These are phyloP conservation scores for Drosophila monieri DNA, from an alignment of 2,888 invertebrate genomes.

Conservation along the genomic window DNA sequence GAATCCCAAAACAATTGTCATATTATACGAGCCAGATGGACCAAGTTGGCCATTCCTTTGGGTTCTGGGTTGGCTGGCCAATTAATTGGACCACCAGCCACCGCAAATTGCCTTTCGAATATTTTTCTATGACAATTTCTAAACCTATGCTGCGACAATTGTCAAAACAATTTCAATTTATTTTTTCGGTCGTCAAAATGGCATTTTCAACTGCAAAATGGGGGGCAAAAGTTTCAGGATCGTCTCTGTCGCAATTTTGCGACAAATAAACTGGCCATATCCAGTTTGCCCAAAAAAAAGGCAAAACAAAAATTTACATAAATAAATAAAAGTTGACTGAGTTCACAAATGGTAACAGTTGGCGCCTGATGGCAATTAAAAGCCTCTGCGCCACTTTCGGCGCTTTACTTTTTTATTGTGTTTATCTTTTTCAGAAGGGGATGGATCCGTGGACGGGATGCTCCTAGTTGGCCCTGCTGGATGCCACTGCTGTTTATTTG, in stretches of 20 bases:
- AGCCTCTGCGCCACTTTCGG: slow-evolving; percentile 44
- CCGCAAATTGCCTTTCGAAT: slow-evolving; percentile 29
- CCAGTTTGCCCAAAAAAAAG: slow-evolving; percentile 12
- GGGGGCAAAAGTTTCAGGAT: slow-evolving; percentile 47
- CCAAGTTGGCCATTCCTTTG: slow-evolving; percentile 24
- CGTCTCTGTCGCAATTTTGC: slow-evolving; percentile 63
- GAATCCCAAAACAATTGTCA: slow-evolving; percentile 28
- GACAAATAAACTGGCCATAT: slow-evolving; percentile 56
- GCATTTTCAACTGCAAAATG: slow-evolving; percentile 16
- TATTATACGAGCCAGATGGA: slow-evolving; percentile 25
- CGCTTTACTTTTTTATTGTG: slow-evolving; percentile 35
- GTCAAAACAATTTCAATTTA: slow-evolving; percentile 70
- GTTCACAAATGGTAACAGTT: slow-evolving; percentile 66
- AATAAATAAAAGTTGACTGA: slow-evolving; percentile 74
- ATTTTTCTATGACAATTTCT: slow-evolving; percentile 42
- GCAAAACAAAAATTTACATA: slow-evolving; percentile 68
- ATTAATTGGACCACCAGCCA: slow-evolving; percentile 33
- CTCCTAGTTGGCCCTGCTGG: slow-evolving; percentile 7
- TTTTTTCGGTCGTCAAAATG: slow-evolving; percentile 56
- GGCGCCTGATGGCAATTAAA: slow-evolving; percentile 74
- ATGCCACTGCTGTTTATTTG: slow-evolving; percentile 35
- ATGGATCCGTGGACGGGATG: slow-evolving; percentile 7
- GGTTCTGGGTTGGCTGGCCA: slow-evolving; percentile 15
- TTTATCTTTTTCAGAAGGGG: slow-evolving; percentile 29
- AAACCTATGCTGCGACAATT: slow-evolving; percentile 52